Conservation (phyloP, 2,113 vertebrate genomes). For the Aptenodytes patagonicus region DNA sequence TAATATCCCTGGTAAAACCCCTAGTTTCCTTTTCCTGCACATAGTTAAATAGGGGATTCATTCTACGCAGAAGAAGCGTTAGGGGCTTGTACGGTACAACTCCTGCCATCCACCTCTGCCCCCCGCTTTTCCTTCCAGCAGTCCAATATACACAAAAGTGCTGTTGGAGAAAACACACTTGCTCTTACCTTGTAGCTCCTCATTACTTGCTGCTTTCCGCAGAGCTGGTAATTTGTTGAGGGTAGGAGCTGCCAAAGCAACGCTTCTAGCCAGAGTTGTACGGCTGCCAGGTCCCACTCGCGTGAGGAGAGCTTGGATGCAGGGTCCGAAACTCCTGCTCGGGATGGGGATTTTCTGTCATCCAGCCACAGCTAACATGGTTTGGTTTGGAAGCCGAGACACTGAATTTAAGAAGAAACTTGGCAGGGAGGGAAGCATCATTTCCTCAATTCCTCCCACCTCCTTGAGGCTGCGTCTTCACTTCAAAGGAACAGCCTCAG, state of each 20-base stretch:
- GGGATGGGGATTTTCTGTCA: neutral
- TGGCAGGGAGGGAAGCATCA: neutral
- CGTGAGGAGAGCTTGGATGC: neutral
- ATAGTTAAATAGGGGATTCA: no score
- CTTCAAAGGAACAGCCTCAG: neutral
- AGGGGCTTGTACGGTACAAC: neutral
- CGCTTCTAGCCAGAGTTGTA: neutral
- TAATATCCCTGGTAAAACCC: neutral
- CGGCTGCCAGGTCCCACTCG: neutral
- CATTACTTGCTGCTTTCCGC: neutral
- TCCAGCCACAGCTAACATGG: fast-evolving
- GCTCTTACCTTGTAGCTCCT: neutral
- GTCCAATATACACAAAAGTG: no score
- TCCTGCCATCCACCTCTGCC: neutral
- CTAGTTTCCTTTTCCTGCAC: neutral
- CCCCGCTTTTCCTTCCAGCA: neutral
- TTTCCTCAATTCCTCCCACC: neutral
- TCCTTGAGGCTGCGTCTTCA: neutral
- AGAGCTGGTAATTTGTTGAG: neutral
- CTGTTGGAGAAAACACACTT: neutral
- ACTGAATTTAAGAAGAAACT: neutral
- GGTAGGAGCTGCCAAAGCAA: neutral
- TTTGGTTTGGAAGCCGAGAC: neutral
- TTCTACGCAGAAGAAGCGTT: fast-evolving
- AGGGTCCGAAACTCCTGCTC: neutral